Evolutionary conservation across 2,888 invertebrate species (phyloP), one percentile per base, ranked within the genome.

Genomic region (Dasysyrphus tricinctus): DNA sequence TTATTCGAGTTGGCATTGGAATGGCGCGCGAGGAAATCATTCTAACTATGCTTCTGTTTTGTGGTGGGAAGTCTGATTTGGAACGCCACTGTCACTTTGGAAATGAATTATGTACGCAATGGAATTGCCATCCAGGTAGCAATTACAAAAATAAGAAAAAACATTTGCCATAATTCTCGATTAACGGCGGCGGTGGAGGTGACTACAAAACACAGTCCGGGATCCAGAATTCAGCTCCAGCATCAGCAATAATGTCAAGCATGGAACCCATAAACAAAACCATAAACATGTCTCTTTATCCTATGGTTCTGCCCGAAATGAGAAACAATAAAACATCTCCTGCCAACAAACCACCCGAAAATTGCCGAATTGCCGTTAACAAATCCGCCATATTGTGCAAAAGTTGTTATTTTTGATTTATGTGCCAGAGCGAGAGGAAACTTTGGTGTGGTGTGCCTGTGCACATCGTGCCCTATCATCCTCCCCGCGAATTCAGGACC

Each of bases 271-370:
- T 88, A 88, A 88, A 88, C 88, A 88, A 88, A 88, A 88, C 88
- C 88, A 88, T 88, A 88, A 88, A 88, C 88, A 88, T 88, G 88
- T 88, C 88, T 87, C 77, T 84, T 88, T 88, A 87, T 87, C 83
- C 86, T 79, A 87, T 87, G 87, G 84, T 87, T 87, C 78, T 61
- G 65, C 63, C 61, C 78, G 47, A 86, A 86, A 86, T 86, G 82
- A 82, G 82, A 82, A 86, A 86, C 81, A 69, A 86, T 86, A 86
- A 86, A 86, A 82, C 86, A 86, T 86, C 86, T 72, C 85, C 56
- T 39, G 80, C 59, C 74, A 57, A 29, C 59, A 24, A 49, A 32
- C 72, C 72, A n/a, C 56, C 78, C 67, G 5, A 67, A 61, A 67
- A 2, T 24, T 24, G 24, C 24, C 24, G 24, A 49, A 47, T 49